Evolutionary conservation across 2,113 vertebrate species (phyloP).

Genomic region (Trematocara nigrifrons): DNA sequence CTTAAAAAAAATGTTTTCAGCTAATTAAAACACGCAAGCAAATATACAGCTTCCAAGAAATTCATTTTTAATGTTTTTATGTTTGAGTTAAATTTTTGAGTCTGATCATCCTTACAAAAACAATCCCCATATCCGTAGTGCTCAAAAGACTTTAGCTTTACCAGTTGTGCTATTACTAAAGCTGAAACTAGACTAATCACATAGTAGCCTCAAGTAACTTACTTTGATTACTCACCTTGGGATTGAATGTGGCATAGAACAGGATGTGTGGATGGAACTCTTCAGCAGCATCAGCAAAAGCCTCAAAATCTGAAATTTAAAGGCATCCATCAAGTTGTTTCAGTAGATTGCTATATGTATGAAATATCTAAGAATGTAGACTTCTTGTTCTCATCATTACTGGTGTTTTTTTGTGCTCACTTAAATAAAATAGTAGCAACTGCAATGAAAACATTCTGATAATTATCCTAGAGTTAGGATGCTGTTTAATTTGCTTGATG

Average conservation of each 20-base stretch:
- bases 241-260: slow-evolving; percentile 88
- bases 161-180: background rate
- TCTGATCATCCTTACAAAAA: background rate
- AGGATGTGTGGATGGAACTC: slow-evolving; percentile 89
- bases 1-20: background rate
- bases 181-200: background rate
- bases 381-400: background rate
- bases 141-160: background rate
- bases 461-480: background rate
- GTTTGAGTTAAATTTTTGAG: background rate
- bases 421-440: background rate
- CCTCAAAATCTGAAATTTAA: slow-evolving; percentile 81
- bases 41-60: background rate
- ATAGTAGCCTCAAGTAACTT: background rate
- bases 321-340: slow-evolving; percentile 5
- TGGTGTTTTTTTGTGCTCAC: background rate
- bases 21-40: background rate
- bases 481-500: background rate
- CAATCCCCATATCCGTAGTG: background rate
- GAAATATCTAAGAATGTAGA: background rate
- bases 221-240: slow-evolving; percentile 71
- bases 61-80: background rate
- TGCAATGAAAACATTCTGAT: background rate
- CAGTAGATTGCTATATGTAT: background rate
- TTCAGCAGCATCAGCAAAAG: slow-evolving; percentile 83